These are phyloP conservation scores for Pseudomyrmex flavicornis DNA, from an alignment of 1,140 invertebrate species.

Conservation along the genomic window DNA sequence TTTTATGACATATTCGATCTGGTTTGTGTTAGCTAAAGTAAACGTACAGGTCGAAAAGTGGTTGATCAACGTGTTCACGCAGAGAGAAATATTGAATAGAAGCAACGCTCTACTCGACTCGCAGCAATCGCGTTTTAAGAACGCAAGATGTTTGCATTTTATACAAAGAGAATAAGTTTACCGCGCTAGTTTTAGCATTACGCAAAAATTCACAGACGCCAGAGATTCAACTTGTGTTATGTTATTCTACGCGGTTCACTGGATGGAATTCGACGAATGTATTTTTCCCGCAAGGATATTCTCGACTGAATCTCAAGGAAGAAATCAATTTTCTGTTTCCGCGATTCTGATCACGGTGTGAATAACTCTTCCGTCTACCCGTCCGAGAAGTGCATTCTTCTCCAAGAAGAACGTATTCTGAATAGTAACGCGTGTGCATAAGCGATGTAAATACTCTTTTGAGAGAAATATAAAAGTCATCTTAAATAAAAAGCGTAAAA, in stretches of 20 bases:
- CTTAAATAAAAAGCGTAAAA: too few species aligned
- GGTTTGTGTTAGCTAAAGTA: not conserved
- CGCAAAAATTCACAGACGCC: conserved; percentile 17
- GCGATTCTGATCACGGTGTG: conserved; percentile 53
- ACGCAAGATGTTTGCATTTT: conserved; percentile 18
- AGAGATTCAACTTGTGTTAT: conserved; percentile 47
- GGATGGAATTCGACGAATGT: conserved; percentile 46
- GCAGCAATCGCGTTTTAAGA: conserved; percentile 35
- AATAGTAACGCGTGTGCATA: conserved; percentile 20
- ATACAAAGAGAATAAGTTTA: conserved; percentile 17
- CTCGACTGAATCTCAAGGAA: conserved; percentile 32
- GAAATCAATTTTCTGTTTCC: conserved; percentile 54
- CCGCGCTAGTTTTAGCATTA: conserved; percentile 31
- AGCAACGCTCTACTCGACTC: conserved; percentile 12
- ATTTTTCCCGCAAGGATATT: conserved; percentile 55
- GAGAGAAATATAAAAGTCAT: not conserved
- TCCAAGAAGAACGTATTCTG: conserved; percentile 23
- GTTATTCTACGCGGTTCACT: conserved; percentile 29
- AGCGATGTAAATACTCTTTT: conserved; percentile 22
- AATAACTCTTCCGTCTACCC: conserved; percentile 52
- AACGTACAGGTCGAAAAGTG: not conserved
- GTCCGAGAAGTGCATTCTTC: conserved; percentile 8
- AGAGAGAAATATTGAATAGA: conserved; percentile 9
- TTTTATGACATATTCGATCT: conserved; percentile 8
- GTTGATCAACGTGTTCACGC: not conserved